Conservation (phyloP, 1,140 invertebrate species). For the Lysiphlebus fabarum region DNA sequence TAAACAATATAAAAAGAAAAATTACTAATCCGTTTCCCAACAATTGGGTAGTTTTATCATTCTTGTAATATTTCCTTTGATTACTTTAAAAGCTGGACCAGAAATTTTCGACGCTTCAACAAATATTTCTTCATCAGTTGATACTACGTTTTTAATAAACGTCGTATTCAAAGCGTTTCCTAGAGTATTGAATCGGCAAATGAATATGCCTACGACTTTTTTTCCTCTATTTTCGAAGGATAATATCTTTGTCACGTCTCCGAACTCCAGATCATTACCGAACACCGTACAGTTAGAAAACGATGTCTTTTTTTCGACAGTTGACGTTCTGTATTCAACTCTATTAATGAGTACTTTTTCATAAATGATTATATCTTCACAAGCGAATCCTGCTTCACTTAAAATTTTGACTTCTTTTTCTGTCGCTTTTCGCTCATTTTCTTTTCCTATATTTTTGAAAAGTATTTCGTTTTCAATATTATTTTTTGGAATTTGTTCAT, state of each 20-base stretch:
- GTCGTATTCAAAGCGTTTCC: slow-evolving; percentile 8
- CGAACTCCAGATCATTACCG: slow-evolving; percentile 2
- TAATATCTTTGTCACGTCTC: slow-evolving; percentile 4
- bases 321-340: background rate
- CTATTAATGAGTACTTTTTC: background rate
- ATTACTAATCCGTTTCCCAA: slow-evolving; percentile 18
- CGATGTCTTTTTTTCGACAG: background rate
- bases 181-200: background rate
- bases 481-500: background rate
- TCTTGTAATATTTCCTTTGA: background rate
- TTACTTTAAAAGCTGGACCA: slow-evolving; percentile 3
- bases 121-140: slow-evolving; percentile 6
- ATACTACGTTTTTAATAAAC: slow-evolving; percentile 7
- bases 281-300: slow-evolving; percentile 16
- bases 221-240: slow-evolving; percentile 2
- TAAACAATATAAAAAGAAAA: too few relatives aligned
- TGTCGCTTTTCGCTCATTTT: background rate
- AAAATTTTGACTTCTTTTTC: background rate
- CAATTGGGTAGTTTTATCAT: slow-evolving; percentile 1
- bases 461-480: too few relatives aligned
- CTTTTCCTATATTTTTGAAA: background rate
- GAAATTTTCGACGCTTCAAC: background rate
- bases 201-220: slow-evolving; percentile 10
- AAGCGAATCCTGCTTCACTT: background rate
- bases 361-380: slow-evolving; percentile 1